phyloP scores from a whole-genome alignment of 2,113 vertebrate genomes.

The Tichodroma muraria region DNA sequence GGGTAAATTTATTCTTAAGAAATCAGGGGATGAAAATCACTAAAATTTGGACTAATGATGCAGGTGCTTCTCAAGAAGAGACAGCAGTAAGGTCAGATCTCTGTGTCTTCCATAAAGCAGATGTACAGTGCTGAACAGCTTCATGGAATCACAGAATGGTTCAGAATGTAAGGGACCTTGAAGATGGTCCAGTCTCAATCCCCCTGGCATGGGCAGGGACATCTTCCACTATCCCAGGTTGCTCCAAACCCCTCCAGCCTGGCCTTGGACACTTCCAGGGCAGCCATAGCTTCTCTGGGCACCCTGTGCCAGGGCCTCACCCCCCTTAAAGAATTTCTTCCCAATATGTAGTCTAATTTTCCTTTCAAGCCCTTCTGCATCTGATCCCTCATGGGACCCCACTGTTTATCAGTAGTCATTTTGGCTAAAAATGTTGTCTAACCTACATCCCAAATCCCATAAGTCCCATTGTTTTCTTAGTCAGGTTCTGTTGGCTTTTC shows the following conservation, averaged over 20 bases:
- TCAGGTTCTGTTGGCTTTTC: background rate
- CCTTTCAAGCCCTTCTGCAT: background rate
- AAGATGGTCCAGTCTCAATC: background rate
- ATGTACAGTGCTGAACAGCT: background rate
- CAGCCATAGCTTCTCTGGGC: background rate
- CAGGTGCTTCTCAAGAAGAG: background rate
- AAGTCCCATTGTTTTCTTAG: background rate
- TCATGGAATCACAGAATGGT: background rate
- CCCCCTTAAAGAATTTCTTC: background rate
- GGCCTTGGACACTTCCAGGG: background rate
- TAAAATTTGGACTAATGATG: background rate
- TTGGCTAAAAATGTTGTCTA: background rate
- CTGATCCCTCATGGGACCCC: background rate
- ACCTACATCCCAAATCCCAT: background rate
- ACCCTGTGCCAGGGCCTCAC: background rate
- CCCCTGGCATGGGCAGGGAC: background rate
- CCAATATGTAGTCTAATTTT: background rate
- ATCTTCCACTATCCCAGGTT: fast-evolving
- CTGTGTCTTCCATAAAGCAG: background rate
- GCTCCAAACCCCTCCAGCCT: background rate
- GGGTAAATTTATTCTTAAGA: background rate
- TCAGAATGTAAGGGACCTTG: background rate
- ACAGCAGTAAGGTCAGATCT: background rate
- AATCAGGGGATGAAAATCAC: background rate
- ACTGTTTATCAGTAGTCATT: background rate